Evolutionary conservation across 2,797 vertebrate species (phyloP).

Genomic region (Paguma larvata): DNA sequence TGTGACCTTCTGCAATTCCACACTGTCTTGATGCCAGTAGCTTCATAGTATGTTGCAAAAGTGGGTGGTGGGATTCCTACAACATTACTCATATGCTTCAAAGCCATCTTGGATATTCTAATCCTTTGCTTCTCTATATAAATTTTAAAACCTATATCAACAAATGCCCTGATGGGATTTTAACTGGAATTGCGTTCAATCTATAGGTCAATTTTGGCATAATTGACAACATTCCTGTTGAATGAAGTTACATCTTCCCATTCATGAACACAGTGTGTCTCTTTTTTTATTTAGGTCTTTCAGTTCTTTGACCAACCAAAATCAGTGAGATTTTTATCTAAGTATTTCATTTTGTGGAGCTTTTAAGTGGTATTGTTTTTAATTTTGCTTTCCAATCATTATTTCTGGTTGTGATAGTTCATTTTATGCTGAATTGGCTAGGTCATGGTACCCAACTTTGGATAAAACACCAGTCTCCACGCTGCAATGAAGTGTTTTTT

Average conservation of each 20-base stretch:
- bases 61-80: not conserved
- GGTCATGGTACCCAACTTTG: not conserved
- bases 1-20: too few relatives aligned
- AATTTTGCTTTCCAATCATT: not conserved
- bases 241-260: not conserved
- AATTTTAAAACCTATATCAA: not conserved
- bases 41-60: not conserved
- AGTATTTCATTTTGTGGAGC: not conserved
- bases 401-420: not conserved
- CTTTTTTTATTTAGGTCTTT: not conserved
- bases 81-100: not conserved
- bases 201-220: not conserved
- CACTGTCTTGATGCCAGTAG: not conserved
- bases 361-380: not conserved
- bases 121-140: not conserved
- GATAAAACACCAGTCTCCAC: not conserved
- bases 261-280: not conserved
- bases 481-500: not conserved
- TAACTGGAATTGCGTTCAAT: not conserved
- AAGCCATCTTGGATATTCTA: not conserved
- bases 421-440: not conserved
- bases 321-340: not conserved
- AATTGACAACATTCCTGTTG: not conserved
- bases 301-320: not conserved
- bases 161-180: not conserved